Evolutionary conservation across 2,113 vertebrate species (phyloP), one percentile per base, ranked within the genome.

Genomic region (Callaeas wilsoni): DNA sequence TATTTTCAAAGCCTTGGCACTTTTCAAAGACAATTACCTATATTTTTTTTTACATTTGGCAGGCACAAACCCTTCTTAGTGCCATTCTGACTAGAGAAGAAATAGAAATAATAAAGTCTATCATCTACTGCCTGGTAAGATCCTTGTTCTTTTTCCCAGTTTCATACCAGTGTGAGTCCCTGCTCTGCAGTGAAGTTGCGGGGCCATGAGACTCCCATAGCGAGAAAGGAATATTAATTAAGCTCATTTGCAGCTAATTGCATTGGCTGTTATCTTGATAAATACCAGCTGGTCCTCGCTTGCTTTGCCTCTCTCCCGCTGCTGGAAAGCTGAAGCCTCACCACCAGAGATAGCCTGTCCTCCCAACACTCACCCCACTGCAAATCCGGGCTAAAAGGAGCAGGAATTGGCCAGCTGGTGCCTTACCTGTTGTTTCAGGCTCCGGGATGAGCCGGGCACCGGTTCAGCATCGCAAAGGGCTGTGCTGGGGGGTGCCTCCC

Each of bases 351-450:
- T 0, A 76, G 37, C 69, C 49, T n/a, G 30, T 64, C 50, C 56
- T 55, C 74, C 84, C 47, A 50, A 5, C 26, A 77, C 77, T 85
- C 35, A 13, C 12, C 46, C 53, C 17, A 7, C 29, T 12, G 30
- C 57, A 64, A 39, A 80, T 57, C 49, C 19, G 6, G 3, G 80
- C 29, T 94, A 64, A 86, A 81, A 55, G 0, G 2, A 73, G 71
- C 39, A 79, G 47, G 59, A 93, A 41, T 44, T 25, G 82, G 64
- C 39, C 73, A 59, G 1, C 0, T 27, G 47, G 64, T n/a, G 44
- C 62, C 94, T 97, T 96, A 94, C 94, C 93, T 93, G 76, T 47
- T 12, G 13, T 63, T 57, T 7, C 30, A 12, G 46, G 62, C 80
- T 52, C 5, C 0, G 0, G 73, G 35, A 11, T n/a, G 80, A 86